These are phyloP conservation scores for Panorpa germanica DNA, from an alignment of 2,888 invertebrate species.

Conservation along the genomic window DNA sequence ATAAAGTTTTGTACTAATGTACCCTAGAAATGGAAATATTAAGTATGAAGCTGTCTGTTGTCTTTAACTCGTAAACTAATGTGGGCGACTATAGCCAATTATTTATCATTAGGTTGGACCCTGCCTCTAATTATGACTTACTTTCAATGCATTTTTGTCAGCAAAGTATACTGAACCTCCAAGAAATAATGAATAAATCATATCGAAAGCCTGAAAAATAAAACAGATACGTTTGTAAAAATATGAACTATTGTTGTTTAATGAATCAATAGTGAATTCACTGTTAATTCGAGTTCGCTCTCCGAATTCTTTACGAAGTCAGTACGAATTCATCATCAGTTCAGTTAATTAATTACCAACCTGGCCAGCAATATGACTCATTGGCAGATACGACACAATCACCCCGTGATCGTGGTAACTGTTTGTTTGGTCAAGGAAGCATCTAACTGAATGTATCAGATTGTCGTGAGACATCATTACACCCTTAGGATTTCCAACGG, in stretches of 20 bases:
- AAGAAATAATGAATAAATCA: conserved; percentile 42
- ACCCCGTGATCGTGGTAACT: conserved; percentile 35
- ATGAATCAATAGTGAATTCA: too few relatives aligned
- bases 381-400: conserved; percentile 64
- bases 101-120: too few relatives aligned
- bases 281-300: too few relatives aligned
- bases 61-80: too few relatives aligned
- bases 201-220: conserved; percentile 44
- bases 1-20: too few relatives aligned
- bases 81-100: too few relatives aligned
- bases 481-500: conserved; percentile 77
- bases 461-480: conserved; percentile 90
- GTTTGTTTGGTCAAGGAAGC: conserved; percentile 29
- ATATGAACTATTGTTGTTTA: too few relatives aligned
- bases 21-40: too few relatives aligned
- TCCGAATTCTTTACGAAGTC: too few relatives aligned
- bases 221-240: background rate
- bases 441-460: conserved; percentile 35
- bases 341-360: conserved; percentile 22
- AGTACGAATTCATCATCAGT: too few relatives aligned
- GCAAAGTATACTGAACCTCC: conserved; percentile 66
- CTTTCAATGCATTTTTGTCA: conserved; percentile 78
- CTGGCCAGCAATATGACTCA: conserved; percentile 86
- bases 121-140: conserved; percentile 59
- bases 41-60: too few relatives aligned